Evolutionary conservation across 2,113 vertebrate genomes (phyloP), one percentile per base, ranked within the genome.

Genomic region (Oxygymnocypris stewartii): DNA sequence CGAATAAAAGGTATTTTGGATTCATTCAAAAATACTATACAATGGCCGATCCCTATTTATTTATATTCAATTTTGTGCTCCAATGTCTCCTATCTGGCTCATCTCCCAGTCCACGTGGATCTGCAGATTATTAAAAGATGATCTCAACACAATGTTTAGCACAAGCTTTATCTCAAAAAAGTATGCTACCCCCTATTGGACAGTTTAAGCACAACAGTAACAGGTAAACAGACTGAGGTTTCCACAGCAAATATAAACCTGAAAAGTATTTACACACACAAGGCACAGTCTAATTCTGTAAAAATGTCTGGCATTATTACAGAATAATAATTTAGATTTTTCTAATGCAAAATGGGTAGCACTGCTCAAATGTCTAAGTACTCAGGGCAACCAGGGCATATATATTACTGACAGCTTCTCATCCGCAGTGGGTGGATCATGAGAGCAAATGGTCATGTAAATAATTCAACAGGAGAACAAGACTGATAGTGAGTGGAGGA

Each of bases 101-200:
- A 81, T 44, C 35, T 18, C 57, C 51, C 2, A 0, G 57, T 18
- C 3, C n/a, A 63, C 79, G 49, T 85, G 78, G 80, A 59, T 47
- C 81, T n/a, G 16, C 9, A 40, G 86, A 84, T 67, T 84, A 25
- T 78, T 18, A 69, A 67, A 37, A 85, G 54, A 73, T 69, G 6
- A 82, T 83, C 35, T 14, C 14, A 78, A 73, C 23, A 5, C 11
- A 71, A 44, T 31, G 18, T 75, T 63, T 25, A 35, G 47, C 4
- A 7, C 67, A 73, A 76, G 54, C 59, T 35, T 61, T n/a, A 74
- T 49, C 78, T 67, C 57, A 74, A 51, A 73, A 63, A 71, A 84
- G 79, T 75, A 78, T 82, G 85, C 82, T 28, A 69, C 88, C 88
- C 37, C 82, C 88, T 89, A 61, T 84, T 85, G 88, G 88, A n/a